Conservation (phyloP, 2,888 invertebrate genomes). For the Julus scandinavius region DNA sequence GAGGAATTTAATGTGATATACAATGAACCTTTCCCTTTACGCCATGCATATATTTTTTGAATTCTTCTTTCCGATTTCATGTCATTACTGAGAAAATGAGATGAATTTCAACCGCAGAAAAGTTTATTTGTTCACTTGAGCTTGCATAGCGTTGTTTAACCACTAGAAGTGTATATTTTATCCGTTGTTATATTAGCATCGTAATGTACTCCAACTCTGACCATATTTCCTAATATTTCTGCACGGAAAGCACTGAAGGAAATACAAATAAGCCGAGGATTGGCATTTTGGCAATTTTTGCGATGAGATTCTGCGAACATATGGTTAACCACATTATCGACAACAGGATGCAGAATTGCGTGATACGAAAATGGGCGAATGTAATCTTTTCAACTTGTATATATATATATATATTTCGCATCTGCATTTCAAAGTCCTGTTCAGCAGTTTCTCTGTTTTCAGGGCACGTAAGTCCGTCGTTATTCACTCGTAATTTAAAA, state of each 20-base stretch:
- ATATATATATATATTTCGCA: background rate
- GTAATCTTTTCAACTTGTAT: slow-evolving; percentile 15
- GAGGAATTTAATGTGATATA: too few relatives aligned
- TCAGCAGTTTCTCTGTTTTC: slow-evolving; percentile 6
- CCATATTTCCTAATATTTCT: background rate
- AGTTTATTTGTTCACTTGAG: too few relatives aligned
- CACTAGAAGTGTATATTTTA: background rate
- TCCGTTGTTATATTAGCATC: background rate
- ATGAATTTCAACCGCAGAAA: too few relatives aligned
- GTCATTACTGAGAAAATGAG: too few relatives aligned
- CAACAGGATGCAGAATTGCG: slow-evolving; percentile 7
- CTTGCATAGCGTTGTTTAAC: too few relatives aligned
- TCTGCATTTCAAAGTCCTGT: background rate
- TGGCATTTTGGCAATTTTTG: slow-evolving; percentile 25
- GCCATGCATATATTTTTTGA: too few relatives aligned
- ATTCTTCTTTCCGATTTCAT: too few relatives aligned
- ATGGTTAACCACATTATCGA: slow-evolving; percentile 44
- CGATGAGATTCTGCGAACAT: slow-evolving; percentile 31
- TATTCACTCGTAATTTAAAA: slow-evolving; percentile 45
- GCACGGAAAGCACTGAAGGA: background rate
- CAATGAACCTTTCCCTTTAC: too few relatives aligned
- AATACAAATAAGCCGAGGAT: background rate
- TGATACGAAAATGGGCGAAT: slow-evolving; percentile 1
- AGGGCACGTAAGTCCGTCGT: slow-evolving; percentile 45
- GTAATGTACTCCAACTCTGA: background rate